Evolutionary conservation across 1,140 invertebrate genomes (phyloP).

Genomic region (Calephelis nemesis): DNA sequence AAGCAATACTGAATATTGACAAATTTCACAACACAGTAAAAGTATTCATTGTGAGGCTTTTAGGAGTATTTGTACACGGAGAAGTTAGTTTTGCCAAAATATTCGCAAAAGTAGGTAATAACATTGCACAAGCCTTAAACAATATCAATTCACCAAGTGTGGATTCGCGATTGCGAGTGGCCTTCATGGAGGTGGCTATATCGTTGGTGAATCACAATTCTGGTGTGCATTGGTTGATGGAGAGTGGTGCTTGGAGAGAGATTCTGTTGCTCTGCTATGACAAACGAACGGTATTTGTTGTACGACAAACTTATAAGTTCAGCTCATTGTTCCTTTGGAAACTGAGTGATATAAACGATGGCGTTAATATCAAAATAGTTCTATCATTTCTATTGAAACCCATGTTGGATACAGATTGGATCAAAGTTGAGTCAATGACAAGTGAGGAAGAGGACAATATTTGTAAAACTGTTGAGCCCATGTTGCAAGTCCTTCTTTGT

Average conservation of each 20-base stretch:
- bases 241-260: conserved; percentile 57
- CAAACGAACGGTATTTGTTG: conserved; percentile 60
- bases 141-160: conserved; percentile 46
- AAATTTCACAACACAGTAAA: conserved; percentile 58
- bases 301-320: conserved; percentile 63
- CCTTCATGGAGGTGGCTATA: conserved; percentile 59
- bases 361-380: conserved; percentile 44
- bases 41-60: conserved; percentile 56
- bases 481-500: conserved; percentile 52
- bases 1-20: conserved; percentile 41
- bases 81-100: conserved; percentile 60
- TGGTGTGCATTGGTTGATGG: conserved; percentile 56
- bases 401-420: conserved; percentile 43
- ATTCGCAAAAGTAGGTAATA: conserved; percentile 42
- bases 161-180: conserved; percentile 55
- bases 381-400: conserved; percentile 47
- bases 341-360: conserved; percentile 49
- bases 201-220: conserved; percentile 52
- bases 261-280: conserved; percentile 53
- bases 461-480: conserved; percentile 51
- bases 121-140: conserved; percentile 43
- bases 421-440: conserved; percentile 44
- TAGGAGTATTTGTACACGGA: conserved; percentile 43
- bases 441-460: conserved; percentile 55
- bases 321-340: conserved; percentile 57